phyloP scores from a whole-genome alignment of 2,797 vertebrate species.

The Propithecus perrieri region DNA sequence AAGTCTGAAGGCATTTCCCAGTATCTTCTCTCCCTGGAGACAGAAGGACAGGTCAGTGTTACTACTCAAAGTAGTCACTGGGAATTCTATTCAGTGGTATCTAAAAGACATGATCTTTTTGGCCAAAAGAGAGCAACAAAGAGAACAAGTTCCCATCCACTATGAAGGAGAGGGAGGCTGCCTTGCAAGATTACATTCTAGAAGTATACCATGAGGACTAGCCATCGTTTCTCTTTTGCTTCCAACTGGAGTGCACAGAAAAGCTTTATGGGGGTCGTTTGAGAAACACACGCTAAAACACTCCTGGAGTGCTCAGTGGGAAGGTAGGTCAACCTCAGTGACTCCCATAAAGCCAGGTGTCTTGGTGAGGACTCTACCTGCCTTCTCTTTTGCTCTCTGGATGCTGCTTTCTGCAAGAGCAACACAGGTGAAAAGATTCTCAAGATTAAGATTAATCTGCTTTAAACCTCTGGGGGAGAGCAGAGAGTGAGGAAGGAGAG shows the following conservation, averaged over 20 bases:
- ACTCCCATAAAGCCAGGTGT: neutral
- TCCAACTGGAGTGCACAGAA: neutral
- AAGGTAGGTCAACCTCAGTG: neutral
- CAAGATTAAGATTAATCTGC: neutral
- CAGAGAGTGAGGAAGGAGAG: neutral
- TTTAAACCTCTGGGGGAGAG: neutral
- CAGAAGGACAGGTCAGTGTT: neutral
- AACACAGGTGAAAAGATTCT: neutral
- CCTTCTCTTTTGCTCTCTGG: neutral
- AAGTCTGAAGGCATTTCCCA: neutral
- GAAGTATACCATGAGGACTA: neutral
- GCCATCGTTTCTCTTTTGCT: neutral
- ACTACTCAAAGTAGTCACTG: too few relatives aligned
- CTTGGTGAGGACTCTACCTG: neutral
- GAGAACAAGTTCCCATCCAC: neutral
- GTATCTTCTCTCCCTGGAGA: neutral
- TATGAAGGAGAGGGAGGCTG: neutral
- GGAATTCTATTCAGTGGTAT: neutral
- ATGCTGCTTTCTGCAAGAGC: constrained; percentile 16
- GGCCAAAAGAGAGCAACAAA: neutral
- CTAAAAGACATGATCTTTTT: neutral
- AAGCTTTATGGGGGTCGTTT: neutral
- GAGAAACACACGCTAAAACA: neutral
- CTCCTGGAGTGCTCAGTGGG: neutral
- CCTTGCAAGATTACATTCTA: neutral